These are phyloP conservation scores for Callospermophilus lateralis DNA, from an alignment of 2,113 vertebrate genomes.

Conservation along the genomic window DNA sequence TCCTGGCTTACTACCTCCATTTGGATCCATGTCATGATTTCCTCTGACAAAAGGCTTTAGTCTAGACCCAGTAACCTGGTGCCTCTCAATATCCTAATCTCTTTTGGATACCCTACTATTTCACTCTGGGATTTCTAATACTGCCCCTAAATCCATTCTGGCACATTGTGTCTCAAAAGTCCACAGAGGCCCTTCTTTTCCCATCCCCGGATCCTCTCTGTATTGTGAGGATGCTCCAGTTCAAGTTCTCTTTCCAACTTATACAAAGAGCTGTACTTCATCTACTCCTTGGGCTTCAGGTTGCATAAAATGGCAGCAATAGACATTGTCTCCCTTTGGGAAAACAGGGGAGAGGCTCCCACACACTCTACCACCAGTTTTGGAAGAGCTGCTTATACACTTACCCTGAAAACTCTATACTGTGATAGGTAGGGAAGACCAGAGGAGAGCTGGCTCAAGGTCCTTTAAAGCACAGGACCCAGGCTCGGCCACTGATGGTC, in stretches of 20 bases:
- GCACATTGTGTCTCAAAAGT: neutral
- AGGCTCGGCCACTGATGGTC: neutral
- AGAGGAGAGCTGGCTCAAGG: neutral
- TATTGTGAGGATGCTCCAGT: neutral
- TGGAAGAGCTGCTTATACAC: no score
- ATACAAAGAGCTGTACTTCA: neutral
- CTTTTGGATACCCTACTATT: neutral
- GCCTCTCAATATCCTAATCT: neutral
- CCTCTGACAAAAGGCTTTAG: neutral
- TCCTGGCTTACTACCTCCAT: neutral
- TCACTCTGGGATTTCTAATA: neutral
- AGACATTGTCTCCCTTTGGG: neutral
- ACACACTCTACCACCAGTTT: no score
- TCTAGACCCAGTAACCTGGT: neutral
- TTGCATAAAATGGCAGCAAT: neutral
- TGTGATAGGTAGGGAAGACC: neutral
- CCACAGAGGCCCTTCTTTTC: neutral
- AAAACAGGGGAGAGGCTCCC: neutral
- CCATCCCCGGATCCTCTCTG: neutral
- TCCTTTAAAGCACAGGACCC: neutral
- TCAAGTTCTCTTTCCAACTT: neutral
- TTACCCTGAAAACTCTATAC: neutral
- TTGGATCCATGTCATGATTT: neutral
- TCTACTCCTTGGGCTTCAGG: neutral
- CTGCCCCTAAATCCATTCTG: neutral